Evolutionary conservation across 2,113 vertebrate species (phyloP).

Genomic region (Tupaia tana): DNA sequence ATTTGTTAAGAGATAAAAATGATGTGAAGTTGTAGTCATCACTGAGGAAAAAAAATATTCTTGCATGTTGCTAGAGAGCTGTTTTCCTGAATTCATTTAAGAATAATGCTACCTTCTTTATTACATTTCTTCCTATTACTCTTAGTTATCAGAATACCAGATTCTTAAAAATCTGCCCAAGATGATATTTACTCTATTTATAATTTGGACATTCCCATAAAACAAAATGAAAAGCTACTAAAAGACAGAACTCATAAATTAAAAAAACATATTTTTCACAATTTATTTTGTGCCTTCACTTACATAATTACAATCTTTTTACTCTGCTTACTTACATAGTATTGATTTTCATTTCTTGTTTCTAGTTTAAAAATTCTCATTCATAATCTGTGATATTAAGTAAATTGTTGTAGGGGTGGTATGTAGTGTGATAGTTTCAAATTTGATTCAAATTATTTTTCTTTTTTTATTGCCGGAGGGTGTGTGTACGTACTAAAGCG

Average conservation of each 20-base stretch:
- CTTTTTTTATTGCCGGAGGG: too few relatives aligned
- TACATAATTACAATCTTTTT: neutral
- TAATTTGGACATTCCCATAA: neutral
- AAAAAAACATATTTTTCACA: neutral
- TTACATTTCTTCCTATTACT: neutral
- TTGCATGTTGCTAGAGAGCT: neutral
- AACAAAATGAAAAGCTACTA: neutral
- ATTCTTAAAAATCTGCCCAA: neutral
- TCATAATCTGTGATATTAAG: neutral
- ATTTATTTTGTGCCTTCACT: neutral
- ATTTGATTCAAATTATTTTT: neutral
- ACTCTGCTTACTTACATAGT: neutral
- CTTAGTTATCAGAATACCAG: neutral
- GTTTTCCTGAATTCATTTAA: slow-evolving; percentile 10
- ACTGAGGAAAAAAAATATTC: neutral
- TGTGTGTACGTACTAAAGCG: too few relatives aligned
- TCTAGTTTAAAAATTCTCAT: neutral
- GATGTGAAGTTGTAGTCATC: neutral
- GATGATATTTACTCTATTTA: neutral
- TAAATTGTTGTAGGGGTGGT: neutral
- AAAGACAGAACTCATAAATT: neutral
- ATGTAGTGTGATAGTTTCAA: neutral
- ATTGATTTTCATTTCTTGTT: neutral
- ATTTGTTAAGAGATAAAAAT: neutral
- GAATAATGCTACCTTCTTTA: neutral